phyloP scores from a whole-genome alignment of 92 coral and sea anemone species.

The Epizoanthus ramosus region DNA sequence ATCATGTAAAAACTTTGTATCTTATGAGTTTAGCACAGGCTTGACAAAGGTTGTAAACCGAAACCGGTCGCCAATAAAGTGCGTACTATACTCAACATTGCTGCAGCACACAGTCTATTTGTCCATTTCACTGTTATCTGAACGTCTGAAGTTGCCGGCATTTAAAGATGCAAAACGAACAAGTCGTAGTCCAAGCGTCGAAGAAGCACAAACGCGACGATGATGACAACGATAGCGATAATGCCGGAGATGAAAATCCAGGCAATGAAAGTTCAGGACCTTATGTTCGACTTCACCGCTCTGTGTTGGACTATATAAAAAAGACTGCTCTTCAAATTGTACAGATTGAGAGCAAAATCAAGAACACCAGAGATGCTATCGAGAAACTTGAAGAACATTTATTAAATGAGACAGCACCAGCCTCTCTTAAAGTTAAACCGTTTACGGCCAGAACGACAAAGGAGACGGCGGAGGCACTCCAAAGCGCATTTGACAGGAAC shows the following conservation, averaged over 20 bases:
- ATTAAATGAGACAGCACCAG: constrained; percentile 3
- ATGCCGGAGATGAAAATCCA: no score
- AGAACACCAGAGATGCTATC: constrained; percentile 8
- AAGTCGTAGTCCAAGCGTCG: not conserved
- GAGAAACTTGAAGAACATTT: not conserved
- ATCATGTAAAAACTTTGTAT: no score
- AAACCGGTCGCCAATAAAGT: no score
- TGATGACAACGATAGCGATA: not conserved
- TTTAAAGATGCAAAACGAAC: constrained; percentile 9
- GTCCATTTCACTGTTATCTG: no score
- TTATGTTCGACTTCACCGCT: constrained; percentile 1
- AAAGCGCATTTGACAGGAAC: constrained; percentile 1
- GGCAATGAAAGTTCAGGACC: no score
- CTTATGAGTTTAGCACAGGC: no score
- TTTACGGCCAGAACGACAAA: constrained; percentile 1
- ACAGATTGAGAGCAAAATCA: constrained; percentile 3
- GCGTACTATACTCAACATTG: no score
- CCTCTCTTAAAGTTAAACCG: constrained; percentile 14
- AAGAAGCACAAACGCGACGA: not conserved
- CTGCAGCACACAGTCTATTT: no score
- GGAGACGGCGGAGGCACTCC: constrained; percentile 12
- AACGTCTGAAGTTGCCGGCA: constrained; percentile 29
- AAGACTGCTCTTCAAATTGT: constrained; percentile 17
- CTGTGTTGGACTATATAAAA: not conserved
- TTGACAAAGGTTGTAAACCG: no score